Evolutionary conservation across 2,797 vertebrate species (phyloP).

Genomic region (Epinephelus coioides): DNA sequence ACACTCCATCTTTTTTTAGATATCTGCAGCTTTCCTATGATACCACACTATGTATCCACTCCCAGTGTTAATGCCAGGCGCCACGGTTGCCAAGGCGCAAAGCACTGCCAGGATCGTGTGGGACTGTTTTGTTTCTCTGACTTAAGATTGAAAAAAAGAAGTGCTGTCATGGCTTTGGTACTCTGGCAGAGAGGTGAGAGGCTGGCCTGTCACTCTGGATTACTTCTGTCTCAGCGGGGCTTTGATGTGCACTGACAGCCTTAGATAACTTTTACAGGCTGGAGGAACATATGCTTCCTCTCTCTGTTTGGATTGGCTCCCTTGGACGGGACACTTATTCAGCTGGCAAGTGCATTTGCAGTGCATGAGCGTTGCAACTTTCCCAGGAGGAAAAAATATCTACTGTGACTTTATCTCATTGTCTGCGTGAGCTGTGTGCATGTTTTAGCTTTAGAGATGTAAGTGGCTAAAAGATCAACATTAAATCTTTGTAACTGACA

Average conservation of each 20-base stretch:
- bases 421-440: not conserved
- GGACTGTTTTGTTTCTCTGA: constrained; percentile 76
- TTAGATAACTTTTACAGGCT: constrained; percentile 63
- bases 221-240: constrained; percentile 70
- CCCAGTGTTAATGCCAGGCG: not conserved
- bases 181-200: constrained; percentile 64
- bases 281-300: constrained; percentile 71
- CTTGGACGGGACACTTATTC: constrained; percentile 24
- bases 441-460: not conserved
- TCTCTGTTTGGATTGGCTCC: constrained; percentile 70
- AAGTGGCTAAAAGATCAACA: not conserved
- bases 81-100: constrained; percentile 48
- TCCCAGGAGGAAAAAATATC: constrained; percentile 10
- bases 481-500: not conserved
- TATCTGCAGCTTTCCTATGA: constrained; percentile 20
- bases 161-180: constrained; percentile 68
- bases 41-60: not conserved
- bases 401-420: not conserved
- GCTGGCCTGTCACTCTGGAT: constrained; percentile 79
- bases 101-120: constrained; percentile 36
- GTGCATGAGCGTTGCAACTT: not conserved
- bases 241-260: constrained; percentile 80
- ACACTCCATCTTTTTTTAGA: not conserved
- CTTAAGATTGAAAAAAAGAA: constrained; percentile 26
- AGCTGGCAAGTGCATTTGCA: constrained; percentile 4